These are phyloP conservation scores for Coelopa pilipes DNA, from an alignment of 2,888 invertebrate genomes.

Conservation along the genomic window DNA sequence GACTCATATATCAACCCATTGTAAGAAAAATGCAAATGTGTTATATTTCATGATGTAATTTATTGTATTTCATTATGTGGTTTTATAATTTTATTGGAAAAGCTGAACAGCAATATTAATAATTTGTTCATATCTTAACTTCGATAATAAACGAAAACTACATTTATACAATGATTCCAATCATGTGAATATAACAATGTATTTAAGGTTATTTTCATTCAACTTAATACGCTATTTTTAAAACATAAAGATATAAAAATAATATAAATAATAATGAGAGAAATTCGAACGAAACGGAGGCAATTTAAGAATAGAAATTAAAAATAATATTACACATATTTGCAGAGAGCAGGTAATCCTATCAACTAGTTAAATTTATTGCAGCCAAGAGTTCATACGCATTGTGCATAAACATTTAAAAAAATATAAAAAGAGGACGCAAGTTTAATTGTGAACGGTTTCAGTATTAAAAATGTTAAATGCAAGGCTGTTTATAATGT, in stretches of 20 bases:
- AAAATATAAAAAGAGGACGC: constrained; percentile 14
- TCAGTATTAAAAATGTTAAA: constrained; percentile 17
- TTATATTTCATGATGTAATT: constrained; percentile 17
- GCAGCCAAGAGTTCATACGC: background rate
- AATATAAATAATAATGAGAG: constrained; percentile 1
- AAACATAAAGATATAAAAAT: background rate
- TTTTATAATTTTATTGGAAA: constrained; percentile 25
- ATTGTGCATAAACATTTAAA: constrained; percentile 20
- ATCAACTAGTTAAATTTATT: background rate
- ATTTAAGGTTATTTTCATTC: constrained; percentile 10
- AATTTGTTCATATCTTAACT: constrained; percentile 1
- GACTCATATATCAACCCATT: background rate
- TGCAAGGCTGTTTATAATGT: background rate
- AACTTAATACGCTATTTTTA: background rate
- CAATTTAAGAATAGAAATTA: background rate
- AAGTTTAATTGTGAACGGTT: constrained; percentile 2
- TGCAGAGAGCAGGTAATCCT: constrained; percentile 20
- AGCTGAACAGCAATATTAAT: constrained; percentile 28
- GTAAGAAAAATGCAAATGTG: background rate
- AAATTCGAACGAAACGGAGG: background rate
- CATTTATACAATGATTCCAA: constrained; percentile 23
- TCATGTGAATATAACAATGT: constrained; percentile 23
- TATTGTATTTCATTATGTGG: constrained; percentile 32
- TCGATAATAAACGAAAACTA: constrained; percentile 19
- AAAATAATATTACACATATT: constrained; percentile 13